Evolutionary conservation across 2,888 invertebrate genomes (phyloP).

Genomic region (Celastrina argiolus): DNA sequence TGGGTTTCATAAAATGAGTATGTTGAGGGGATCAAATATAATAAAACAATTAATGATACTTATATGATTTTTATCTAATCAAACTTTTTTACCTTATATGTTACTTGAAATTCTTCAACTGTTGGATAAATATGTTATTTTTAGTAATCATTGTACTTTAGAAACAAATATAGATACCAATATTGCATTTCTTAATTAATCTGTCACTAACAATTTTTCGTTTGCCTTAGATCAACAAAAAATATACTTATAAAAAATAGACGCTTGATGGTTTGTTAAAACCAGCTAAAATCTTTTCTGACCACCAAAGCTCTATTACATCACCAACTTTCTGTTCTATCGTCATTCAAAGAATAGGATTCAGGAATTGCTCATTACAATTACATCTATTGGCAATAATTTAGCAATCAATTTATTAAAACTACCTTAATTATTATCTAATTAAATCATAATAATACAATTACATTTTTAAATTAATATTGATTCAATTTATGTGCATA

Average conservation of each 20-base stretch:
- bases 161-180: not conserved
- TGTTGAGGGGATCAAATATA: no score
- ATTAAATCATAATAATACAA: not conserved
- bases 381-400: conserved; percentile 18
- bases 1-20: no score
- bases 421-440: not conserved
- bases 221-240: not conserved
- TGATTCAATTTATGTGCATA: not conserved
- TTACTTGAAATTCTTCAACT: conserved; percentile 3
- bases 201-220: not conserved
- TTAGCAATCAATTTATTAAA: conserved; percentile 6
- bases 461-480: not conserved
- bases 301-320: not conserved
- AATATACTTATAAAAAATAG: not conserved
- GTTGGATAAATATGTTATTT: conserved; percentile 1
- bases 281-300: not conserved
- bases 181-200: not conserved
- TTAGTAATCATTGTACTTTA: conserved; percentile 18
- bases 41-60: conserved; percentile 14
- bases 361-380: not conserved
- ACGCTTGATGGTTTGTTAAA: not conserved
- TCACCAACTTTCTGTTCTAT: not conserved
- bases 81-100: conserved; percentile 14
- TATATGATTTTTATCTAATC: conserved; percentile 19
- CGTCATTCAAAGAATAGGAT: not conserved